Evolutionary conservation across 2,113 vertebrate genomes (phyloP), one percentile per base, ranked within the genome.

Genomic region (Acanthisitta chloris): DNA sequence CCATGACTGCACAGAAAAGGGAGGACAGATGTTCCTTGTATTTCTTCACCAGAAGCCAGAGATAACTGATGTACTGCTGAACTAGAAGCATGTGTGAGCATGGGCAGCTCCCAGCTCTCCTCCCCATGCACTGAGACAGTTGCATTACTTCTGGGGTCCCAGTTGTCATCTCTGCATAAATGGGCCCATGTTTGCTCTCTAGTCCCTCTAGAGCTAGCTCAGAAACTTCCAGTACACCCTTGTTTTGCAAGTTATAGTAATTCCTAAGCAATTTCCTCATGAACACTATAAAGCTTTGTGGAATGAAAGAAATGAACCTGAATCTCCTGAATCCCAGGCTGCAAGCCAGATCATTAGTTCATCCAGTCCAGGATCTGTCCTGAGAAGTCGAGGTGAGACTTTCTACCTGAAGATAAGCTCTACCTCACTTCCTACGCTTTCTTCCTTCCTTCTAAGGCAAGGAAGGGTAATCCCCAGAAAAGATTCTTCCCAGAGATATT

Each of bases 171-270:
- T 40, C 25, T 5, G 4, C 46, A 10, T n/a, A 29, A 79, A 52
- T 7, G 29, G 58, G n/a, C 62, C 38, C 2, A 0, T 4, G 33
- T 46, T 71, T 59, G 26, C 36, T 20, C 1, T 0, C 29, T 26
- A 4, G 2, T 7, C 25, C 14, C 20, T 62, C 48, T 12, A 12
- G 29, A 67, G 49, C 15, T 11, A 25, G 18, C 28, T 42, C 12
- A 23, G 69, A 18, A 38, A 23, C 36, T 70, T 62, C 46, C 21
- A 66, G 15, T 17, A 48, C 28, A 31, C 17, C 23, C 70, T 59
- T 40, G 36, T 31, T 1, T 10, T 61, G 54, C 19, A n/a, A 36
- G 17, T 26, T 29, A 2, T 9, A 69, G 52, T 33, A 34, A 13
- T 6, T 45, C 9, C 49, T 57, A 21, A 57, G 42, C 28, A 55